Evolutionary conservation across 2,113 vertebrate genomes (phyloP), one percentile per base, ranked within the genome.

Genomic region (Gallinago paraguaiae): DNA sequence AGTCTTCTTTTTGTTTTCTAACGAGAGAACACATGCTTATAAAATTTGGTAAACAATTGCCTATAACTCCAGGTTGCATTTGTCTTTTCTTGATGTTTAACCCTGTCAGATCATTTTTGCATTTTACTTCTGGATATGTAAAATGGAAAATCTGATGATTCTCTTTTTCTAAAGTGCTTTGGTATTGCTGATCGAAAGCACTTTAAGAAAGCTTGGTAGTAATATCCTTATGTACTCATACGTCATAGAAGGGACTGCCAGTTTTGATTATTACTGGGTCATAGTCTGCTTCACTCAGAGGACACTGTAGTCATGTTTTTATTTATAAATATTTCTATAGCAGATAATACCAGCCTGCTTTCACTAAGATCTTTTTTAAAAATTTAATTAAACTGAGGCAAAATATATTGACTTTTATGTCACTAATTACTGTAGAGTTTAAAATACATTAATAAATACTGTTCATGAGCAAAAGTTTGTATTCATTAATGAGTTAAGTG

Each of bases 61-160:
- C 30, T 74, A 0, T 78, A 37, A 60, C 24, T 90, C 27, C 10
- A 77, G 19, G 27, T 76, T 31, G 4, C 15, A 9, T 92, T 94
- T 0, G 2, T 75, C 14, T 71, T 63, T 86, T 81, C 37, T 61
- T 61, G 11, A 53, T 35, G 19, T 72, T 76, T 74, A 64, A 87
- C 12, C 5, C 27, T 45, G 17, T 63, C 31, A 63, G 48, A 39
- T 68, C 2, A 53, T 83, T 71, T 83, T 57, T 80, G 22, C 63
- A 19, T 76, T 33, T 37, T 31, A 77, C 18, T 72, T 92, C 18
- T 6, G 10, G 20, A 20, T 41, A 59, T 6, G 13, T 90, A 33
- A 83, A 89, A 68, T 64, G 35, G 63, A 81, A 83, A 84, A 77
- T 76, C 18, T 46, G 35, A 70, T 86, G 17, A 54, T 90, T 89